Percentiles rank a stretch among this genome's conserved stretches.
Evolutionary conservation across 2,113 vertebrate genomes (phyloP).

Genomic region (Gracilinanus agilis): DNA sequence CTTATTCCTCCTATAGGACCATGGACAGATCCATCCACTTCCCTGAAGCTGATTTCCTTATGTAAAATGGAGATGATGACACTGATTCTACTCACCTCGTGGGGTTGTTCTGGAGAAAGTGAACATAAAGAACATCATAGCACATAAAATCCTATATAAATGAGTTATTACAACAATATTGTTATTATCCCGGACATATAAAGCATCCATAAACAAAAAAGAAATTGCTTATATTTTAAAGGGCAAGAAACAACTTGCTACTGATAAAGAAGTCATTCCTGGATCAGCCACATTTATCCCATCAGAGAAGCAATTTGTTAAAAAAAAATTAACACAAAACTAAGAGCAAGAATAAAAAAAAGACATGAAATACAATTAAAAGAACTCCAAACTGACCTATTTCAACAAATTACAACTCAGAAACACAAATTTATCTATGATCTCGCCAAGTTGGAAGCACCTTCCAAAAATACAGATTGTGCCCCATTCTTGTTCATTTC

Average conservation of each 20-base stretch:
- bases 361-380: neutral
- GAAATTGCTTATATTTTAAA: neutral
- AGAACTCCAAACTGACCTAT: neutral
- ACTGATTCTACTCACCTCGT: neutral
- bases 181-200: neutral
- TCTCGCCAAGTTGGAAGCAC: neutral
- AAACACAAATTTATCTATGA: neutral
- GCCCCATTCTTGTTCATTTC: neutral
- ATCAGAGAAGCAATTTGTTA: neutral
- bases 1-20: neutral
- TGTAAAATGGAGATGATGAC: neutral
- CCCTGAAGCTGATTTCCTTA: neutral
- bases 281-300: neutral
- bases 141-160: neutral
- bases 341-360: neutral
- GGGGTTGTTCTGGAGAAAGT: neutral
- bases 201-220: neutral
- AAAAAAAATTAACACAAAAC: neutral
- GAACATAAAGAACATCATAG: neutral
- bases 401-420: neutral
- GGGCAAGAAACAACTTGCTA: neutral
- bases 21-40: neutral
- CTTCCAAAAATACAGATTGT: neutral
- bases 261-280: neutral
- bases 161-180: neutral